Evolutionary conservation across 2,888 invertebrate species (phyloP).

Genomic region (Achlya flavicornis): DNA sequence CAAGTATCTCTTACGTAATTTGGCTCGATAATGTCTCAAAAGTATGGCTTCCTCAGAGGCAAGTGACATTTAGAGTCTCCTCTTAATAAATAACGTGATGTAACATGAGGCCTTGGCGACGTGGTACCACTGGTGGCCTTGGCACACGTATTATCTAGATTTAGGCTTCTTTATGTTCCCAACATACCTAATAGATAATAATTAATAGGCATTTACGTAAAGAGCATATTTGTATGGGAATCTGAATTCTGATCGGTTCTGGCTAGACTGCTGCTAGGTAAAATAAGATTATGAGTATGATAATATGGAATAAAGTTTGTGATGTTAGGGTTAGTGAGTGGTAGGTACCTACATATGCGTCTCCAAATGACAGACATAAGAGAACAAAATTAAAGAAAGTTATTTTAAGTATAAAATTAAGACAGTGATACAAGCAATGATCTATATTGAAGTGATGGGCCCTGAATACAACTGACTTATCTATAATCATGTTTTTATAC

Average conservation of each 20-base stretch:
- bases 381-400: too few species aligned
- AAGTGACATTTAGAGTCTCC: background rate
- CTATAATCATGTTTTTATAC: background rate
- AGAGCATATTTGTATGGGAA: background rate
- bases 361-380: too few species aligned
- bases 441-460: too few species aligned
- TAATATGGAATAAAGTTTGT: too few species aligned
- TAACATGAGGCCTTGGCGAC: conserved; percentile 31
- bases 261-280: too few species aligned
- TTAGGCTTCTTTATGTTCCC: background rate
- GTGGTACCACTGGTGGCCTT: conserved; percentile 38
- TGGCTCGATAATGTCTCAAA: background rate
- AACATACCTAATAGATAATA: background rate
- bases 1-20: background rate
- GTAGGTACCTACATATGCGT: too few species aligned
- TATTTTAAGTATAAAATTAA: too few species aligned
- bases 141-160: conserved; percentile 19
- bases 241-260: background rate
- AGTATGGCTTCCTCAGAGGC: background rate
- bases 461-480: too few species aligned
- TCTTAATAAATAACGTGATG: conserved; percentile 1
- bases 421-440: too few species aligned
- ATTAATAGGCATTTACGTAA: background rate
- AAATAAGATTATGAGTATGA: too few species aligned
- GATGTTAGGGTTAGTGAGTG: too few species aligned